These are phyloP conservation scores for Microcebus lehilahytsara DNA, from an alignment of 2,113 vertebrate genomes.

Conservation along the genomic window DNA sequence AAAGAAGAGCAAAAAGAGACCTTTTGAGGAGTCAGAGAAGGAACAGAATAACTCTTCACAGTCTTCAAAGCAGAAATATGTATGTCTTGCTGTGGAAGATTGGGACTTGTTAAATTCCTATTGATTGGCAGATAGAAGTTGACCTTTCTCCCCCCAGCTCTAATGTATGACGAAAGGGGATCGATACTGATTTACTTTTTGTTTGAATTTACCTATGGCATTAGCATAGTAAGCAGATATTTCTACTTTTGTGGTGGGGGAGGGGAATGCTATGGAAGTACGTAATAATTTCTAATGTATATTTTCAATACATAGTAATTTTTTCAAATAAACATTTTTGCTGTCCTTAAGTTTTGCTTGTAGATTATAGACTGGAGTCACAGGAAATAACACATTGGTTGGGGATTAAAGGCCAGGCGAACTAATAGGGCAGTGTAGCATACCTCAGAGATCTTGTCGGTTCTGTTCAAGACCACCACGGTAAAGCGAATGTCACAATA, in stretches of 20 bases:
- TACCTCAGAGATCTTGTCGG: not conserved
- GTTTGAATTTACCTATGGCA: conserved; percentile 74
- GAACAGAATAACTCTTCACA: conserved; percentile 66
- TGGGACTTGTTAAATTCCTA: conserved; percentile 93
- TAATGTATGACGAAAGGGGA: conserved; percentile 51
- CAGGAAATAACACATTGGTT: not conserved
- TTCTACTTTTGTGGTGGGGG: conserved; percentile 75
- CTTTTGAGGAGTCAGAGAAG: conserved; percentile 74
- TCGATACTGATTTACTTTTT: conserved; percentile 38
- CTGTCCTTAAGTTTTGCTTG: conserved; percentile 71
- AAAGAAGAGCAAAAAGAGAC: conserved; percentile 85
- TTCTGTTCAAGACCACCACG: not conserved
- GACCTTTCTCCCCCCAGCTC: not conserved
- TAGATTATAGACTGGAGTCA: conserved; percentile 6
- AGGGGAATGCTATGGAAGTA: conserved; percentile 59
- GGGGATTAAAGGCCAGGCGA: not conserved
- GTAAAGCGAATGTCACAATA: not conserved
- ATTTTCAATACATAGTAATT: conserved; percentile 86
- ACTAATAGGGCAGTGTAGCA: not conserved
- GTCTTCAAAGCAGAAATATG: conserved; percentile 84
- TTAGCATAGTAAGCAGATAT: conserved; percentile 70
- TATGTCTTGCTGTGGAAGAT: conserved; percentile 88
- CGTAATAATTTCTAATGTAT: conserved; percentile 82
- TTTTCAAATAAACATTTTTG: conserved; percentile 86
- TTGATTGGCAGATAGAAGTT: conserved; percentile 79